Evolutionary conservation across 2,797 vertebrate genomes (phyloP).

Genomic region (Darevskia nairensis): DNA sequence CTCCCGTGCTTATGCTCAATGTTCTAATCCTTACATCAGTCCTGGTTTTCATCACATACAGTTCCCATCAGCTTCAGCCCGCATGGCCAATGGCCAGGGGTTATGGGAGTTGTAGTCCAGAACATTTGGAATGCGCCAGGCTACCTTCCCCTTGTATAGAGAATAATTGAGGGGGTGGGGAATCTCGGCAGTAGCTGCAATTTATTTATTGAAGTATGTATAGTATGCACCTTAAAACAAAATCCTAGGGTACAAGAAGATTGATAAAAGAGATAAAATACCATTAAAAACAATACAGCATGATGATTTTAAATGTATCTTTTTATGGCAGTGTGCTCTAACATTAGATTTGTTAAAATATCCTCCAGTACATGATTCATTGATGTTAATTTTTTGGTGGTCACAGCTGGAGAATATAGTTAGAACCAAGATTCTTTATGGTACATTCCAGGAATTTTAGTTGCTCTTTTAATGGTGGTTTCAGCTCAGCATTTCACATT

Average conservation of each 20-base stretch:
- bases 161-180: too few species aligned
- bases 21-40: neutral
- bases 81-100: neutral
- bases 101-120: too few species aligned
- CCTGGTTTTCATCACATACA: neutral
- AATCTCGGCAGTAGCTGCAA: neutral
- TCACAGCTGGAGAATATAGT: neutral
- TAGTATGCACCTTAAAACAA: neutral
- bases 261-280: neutral
- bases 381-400: neutral
- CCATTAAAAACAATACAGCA: too few species aligned
- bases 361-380: neutral
- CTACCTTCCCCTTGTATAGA: too few species aligned
- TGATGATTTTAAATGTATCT: neutral
- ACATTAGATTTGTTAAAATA: neutral
- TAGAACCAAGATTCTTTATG: neutral
- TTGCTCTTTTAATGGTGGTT: slow-evolving; percentile 8
- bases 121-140: too few species aligned
- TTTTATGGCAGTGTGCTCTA: neutral
- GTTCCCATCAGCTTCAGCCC: neutral
- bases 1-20: neutral
- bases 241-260: neutral
- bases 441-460: slow-evolving; percentile 6
- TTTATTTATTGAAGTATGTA: neutral
- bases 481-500: neutral